phyloP scores from a whole-genome alignment of 2,888 invertebrate genomes.

The Zonitis immaculata region DNA sequence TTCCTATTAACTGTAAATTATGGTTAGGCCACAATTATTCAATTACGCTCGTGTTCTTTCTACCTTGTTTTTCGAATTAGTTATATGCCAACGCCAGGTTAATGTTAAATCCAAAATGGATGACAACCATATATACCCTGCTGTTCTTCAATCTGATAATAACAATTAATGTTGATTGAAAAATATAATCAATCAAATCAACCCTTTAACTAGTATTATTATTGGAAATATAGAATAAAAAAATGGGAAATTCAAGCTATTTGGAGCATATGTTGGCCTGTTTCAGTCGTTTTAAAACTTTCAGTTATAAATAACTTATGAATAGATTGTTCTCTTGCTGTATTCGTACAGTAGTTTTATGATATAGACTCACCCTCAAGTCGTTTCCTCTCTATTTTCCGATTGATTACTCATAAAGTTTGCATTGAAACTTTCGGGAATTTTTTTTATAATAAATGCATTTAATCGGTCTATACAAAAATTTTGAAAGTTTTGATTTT shows the following conservation, averaged over 20 bases:
- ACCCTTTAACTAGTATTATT: neutral
- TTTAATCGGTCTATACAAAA: neutral
- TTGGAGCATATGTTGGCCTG: conserved; percentile 30
- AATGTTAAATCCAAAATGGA: neutral
- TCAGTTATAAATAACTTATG: conserved; percentile 34
- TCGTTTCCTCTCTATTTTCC: neutral
- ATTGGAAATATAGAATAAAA: too few relatives aligned
- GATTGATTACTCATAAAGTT: too few relatives aligned
- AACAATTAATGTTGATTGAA: neutral
- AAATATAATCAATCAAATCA: neutral
- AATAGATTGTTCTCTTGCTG: conserved; percentile 32
- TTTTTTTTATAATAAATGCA: too few relatives aligned
- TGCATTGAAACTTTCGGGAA: conserved; percentile 35
- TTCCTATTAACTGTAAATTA: conserved; percentile 41
- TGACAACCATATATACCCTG: neutral
- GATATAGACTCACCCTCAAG: conserved; percentile 26
- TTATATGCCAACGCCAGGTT: conserved; percentile 19
- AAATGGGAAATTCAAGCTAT: conserved; percentile 16
- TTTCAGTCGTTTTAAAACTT: conserved; percentile 25
- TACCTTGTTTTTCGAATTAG: conserved; percentile 18
- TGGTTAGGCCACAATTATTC: conserved; percentile 44
- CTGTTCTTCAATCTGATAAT: neutral
- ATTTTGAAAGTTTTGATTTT: neutral
- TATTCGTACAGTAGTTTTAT: conserved; percentile 24
- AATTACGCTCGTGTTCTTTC: conserved; percentile 36